Base-by-base conservation (phyloP, 2,888 invertebrate genomes). In the Coelinius sp. region DNA sequence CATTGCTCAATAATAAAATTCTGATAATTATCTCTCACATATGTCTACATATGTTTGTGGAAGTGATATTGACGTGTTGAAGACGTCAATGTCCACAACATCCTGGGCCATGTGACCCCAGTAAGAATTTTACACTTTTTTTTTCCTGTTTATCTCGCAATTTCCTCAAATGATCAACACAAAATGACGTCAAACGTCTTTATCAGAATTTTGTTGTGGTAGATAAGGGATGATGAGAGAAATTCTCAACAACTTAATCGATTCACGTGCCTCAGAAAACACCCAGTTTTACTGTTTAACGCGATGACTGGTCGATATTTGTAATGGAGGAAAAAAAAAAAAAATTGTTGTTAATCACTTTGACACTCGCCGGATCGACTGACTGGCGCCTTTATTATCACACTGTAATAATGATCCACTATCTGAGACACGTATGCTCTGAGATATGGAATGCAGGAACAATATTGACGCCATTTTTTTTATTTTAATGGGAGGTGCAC, bases 1-100 rank as follows among this genome's bases (percentile, higher is more conserved):
- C 87, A 88, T 88, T 46, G 17, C 49, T 6, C 8, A 35, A 35
- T 35, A n/a, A n/a, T n/a, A n/a, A n/a, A n/a, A n/a, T 6, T n/a
- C 46, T 49, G n/a, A 46, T 2, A 2, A 46, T 20, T 20, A 41
- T 1, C 10, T 41, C n/a, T 41, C n/a, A 41, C 41, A n/a, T 41
- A 41, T 41, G n/a, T 41, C n/a, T 41, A 5, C 10, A 4, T 49
- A 17, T 20, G 46, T 31, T 8, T 49, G 46, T 49, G 46, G 17
- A 7, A 49, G 46, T 49, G 20, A 20, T 49, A 20, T 49, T 49
- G 46, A 49, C 46, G 20, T 1, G 46, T 17, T 17, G 59, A 20
- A 59, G 31, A 17, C 59, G 56, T 56, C 56, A 31, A 56, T 56
- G 31, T 17, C 31, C 17, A 31, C 59, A 31, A 35, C 17, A 59